These are phyloP conservation scores for Apteryx owenii DNA, from an alignment of 2,113 vertebrate species.

Conservation along the genomic window DNA sequence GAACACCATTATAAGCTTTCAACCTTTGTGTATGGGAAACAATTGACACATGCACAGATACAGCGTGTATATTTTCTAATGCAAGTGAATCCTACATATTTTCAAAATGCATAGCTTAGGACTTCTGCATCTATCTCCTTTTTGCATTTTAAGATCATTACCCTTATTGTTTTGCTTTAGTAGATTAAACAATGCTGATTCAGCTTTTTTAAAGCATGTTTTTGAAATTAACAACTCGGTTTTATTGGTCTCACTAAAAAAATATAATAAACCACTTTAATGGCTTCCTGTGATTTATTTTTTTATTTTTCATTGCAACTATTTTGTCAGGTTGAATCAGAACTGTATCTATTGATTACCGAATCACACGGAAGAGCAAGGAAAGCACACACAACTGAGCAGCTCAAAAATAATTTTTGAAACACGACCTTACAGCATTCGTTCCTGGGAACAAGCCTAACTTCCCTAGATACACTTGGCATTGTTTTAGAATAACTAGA, in stretches of 20 bases:
- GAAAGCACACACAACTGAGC: neutral
- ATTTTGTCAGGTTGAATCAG: neutral
- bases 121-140: neutral
- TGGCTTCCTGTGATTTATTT: neutral
- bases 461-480: accelerated
- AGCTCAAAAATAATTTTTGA: neutral
- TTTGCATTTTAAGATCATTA: neutral
- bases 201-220: constrained; percentile 54
- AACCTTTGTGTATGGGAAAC: neutral
- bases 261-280: constrained; percentile 38
- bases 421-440: neutral
- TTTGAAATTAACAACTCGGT: constrained; percentile 41
- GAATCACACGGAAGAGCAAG: neutral
- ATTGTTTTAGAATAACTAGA: neutral
- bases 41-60: neutral
- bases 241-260: constrained; percentile 27
- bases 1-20: neutral
- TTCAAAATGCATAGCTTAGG: neutral
- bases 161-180: constrained; percentile 55
- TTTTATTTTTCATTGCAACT: constrained; percentile 6
- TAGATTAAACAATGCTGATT: constrained; percentile 13
- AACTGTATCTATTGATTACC: neutral
- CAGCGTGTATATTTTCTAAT: neutral
- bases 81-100: neutral
- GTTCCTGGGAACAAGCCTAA: neutral